These are phyloP conservation scores for Caenorhabditis japonica DNA, from an alignment of 2,888 invertebrate genomes.

Conservation along the genomic window DNA sequence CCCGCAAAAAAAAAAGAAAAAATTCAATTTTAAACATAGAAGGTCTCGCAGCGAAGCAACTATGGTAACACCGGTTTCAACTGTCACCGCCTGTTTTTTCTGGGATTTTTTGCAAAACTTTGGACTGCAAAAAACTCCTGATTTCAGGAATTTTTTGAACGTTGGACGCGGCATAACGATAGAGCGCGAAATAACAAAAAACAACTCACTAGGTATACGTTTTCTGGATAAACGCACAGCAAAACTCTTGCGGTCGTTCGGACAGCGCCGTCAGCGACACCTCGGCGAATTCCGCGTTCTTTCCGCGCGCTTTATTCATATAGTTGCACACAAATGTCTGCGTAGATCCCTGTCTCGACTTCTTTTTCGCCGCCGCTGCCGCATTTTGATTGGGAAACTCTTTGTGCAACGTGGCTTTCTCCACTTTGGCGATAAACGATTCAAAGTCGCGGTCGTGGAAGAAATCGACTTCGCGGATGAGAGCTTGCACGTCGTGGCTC, in stretches of 20 bases:
- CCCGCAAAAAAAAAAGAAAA: no score
- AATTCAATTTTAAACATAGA: no score
- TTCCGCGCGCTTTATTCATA: slow-evolving; percentile 10
- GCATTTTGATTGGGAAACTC: not conserved
- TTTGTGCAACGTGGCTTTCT: slow-evolving; percentile 15
- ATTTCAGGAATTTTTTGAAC: no score
- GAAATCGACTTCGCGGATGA: slow-evolving; percentile 16
- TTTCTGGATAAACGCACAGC: slow-evolving; percentile 41
- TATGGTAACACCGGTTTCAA: no score
- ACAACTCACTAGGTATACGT: slow-evolving; percentile 29
- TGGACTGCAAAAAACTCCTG: no score
- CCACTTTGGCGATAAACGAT: slow-evolving; percentile 28
- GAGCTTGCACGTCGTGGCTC: slow-evolving; percentile 30
- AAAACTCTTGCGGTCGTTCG: slow-evolving; percentile 26
- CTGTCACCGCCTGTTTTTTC: no score
- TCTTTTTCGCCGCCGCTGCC: not conserved
- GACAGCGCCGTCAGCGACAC: slow-evolving; percentile 6
- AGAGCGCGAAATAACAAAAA: slow-evolving; percentile 1
- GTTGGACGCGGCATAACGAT: no score
- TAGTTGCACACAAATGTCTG: slow-evolving; percentile 25
- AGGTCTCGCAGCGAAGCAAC: no score
- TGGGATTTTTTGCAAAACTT: no score
- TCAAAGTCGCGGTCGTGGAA: slow-evolving; percentile 40
- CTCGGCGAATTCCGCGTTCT: slow-evolving; percentile 27
- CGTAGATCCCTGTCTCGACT: slow-evolving; percentile 10